Percentiles rank a stretch among this genome's conserved stretches.
phyloP scores from a whole-genome alignment of 2,888 invertebrate species.

The Ethmia dodecea region DNA sequence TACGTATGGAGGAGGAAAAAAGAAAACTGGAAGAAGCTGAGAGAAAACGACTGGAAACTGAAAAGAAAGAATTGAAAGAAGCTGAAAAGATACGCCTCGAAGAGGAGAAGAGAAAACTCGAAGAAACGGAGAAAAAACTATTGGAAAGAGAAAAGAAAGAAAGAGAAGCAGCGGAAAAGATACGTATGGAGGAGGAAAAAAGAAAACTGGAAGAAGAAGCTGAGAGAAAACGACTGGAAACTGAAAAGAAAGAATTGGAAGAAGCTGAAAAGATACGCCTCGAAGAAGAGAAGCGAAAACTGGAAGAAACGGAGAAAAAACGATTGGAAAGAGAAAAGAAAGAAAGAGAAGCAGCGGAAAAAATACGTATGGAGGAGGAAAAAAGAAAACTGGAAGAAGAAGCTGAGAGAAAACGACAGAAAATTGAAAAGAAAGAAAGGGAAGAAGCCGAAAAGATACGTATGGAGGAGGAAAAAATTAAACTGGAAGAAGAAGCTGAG shows the following conservation, averaged over 20 bases:
- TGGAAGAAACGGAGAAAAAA: no score
- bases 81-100: no score
- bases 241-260: no score
- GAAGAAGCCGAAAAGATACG: constrained; percentile 13
- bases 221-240: not conserved
- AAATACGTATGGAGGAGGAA: no score
- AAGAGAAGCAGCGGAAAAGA: constrained; percentile 6
- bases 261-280: no score
- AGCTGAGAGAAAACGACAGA: not conserved
- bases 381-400: not conserved
- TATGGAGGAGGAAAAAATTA: constrained; percentile 9
- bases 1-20: not conserved
- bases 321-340: no score
- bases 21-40: constrained; percentile 2
- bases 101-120: no score
- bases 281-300: constrained; percentile 11
- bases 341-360: constrained; percentile 14
- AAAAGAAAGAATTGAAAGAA: no score
- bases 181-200: not conserved
- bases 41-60: not conserved
- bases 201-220: constrained; percentile 3
- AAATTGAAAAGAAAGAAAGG: not conserved
- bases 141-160: constrained; percentile 18
- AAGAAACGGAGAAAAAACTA: constrained; percentile 2
- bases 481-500: constrained; percentile 10